Conservation (phyloP, 2,797 vertebrate genomes). For the Coranthus polyacanthus region DNA sequence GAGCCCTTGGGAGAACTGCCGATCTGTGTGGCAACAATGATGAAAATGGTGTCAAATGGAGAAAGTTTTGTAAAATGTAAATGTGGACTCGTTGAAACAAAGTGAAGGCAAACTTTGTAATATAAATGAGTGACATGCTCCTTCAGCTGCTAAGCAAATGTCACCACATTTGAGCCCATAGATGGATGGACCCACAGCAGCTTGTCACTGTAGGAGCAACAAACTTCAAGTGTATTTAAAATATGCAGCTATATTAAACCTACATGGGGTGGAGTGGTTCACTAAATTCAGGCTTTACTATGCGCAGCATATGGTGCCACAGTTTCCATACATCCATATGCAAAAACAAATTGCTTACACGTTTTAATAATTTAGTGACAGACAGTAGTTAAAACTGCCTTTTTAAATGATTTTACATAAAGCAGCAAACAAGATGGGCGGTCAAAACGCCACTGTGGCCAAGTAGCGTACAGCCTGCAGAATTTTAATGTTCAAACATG, state of each 20-base stretch:
- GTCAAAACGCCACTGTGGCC: slow-evolving; percentile 5
- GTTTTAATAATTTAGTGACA: too few relatives aligned
- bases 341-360: too few relatives aligned
- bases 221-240: slow-evolving; percentile 52
- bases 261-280: slow-evolving; percentile 38
- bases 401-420: too few relatives aligned
- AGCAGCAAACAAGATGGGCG: background rate
- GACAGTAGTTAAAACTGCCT: too few relatives aligned
- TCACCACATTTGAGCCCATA: slow-evolving; percentile 53
- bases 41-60: slow-evolving; percentile 12
- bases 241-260: slow-evolving; percentile 72
- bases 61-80: slow-evolving; percentile 7
- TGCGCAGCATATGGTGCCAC: slow-evolving; percentile 16
- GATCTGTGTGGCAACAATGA: background rate
- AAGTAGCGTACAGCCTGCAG: slow-evolving; percentile 11
- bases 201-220: slow-evolving; percentile 52
- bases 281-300: slow-evolving; percentile 25
- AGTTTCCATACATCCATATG: slow-evolving; percentile 14
- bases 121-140: slow-evolving; percentile 58
- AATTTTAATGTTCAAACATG: slow-evolving; percentile 32
- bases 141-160: slow-evolving; percentile 72
- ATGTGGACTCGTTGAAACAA: slow-evolving; percentile 41
- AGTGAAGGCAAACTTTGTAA: slow-evolving; percentile 46
- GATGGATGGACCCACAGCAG: slow-evolving; percentile 38
- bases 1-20: background rate